These are phyloP conservation scores for Cetoscarus ocellatus DNA, from an alignment of 2,797 vertebrate genomes.

Conservation along the genomic window DNA sequence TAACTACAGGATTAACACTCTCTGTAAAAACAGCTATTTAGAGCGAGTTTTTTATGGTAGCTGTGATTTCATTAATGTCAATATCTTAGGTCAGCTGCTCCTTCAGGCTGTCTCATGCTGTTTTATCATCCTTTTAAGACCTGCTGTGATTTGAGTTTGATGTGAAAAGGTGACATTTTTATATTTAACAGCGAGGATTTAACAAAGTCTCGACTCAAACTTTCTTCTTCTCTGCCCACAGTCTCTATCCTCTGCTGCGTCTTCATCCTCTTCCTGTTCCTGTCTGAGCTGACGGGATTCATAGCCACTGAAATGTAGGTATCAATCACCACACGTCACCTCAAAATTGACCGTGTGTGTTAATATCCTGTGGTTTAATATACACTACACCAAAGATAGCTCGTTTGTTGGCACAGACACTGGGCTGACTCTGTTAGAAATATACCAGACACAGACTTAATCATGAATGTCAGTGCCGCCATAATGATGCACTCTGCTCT, in stretches of 20 bases:
- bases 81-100: constrained; percentile 57
- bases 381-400: neutral
- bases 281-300: constrained; percentile 98
- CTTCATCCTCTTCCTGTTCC: constrained; percentile 99
- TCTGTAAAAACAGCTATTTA: constrained; percentile 67
- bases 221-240: constrained; percentile 81
- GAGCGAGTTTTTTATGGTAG: constrained; percentile 37
- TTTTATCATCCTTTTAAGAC: constrained; percentile 43
- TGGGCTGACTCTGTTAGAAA: constrained; percentile 15
- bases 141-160: constrained; percentile 24
- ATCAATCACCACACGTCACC: constrained; percentile 34
- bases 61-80: constrained; percentile 68
- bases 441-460: constrained; percentile 28
- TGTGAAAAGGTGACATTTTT: constrained; percentile 4
- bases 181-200: constrained; percentile 6
- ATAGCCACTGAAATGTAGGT: constrained; percentile 99
- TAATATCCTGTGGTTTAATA: constrained; percentile 36
- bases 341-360: neutral
- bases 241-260: constrained; percentile 98
- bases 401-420: constrained; percentile 21
- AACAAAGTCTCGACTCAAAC: constrained; percentile 22
- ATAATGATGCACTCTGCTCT: constrained; percentile 44
- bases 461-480: constrained; percentile 39
- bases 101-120: constrained; percentile 34
- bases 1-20: constrained; percentile 53